Evolutionary conservation across 2,113 vertebrate genomes (phyloP).

Genomic region (Anoplopoma fimbria): DNA sequence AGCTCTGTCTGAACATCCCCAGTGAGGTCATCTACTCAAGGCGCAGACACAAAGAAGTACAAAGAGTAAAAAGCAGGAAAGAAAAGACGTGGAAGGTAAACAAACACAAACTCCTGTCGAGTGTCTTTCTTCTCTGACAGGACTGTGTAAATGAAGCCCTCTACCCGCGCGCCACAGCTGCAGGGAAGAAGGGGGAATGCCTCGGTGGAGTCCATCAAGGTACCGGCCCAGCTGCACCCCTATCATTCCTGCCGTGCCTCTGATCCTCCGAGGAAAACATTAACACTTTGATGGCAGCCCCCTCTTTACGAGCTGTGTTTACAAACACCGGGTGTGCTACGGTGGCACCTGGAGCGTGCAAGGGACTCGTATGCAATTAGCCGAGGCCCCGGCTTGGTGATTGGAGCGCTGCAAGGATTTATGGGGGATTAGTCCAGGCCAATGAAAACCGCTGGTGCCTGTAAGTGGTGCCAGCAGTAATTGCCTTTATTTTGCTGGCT

Average conservation of each 20-base stretch:
- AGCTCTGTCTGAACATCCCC: slow-evolving; percentile 25
- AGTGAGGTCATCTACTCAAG: slow-evolving; percentile 68
- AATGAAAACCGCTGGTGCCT: slow-evolving; percentile 83
- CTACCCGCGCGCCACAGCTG: slow-evolving; percentile 59
- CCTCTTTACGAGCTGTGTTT: slow-evolving; percentile 78
- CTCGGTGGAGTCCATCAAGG: slow-evolving; percentile 61
- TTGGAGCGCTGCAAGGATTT: slow-evolving; percentile 77
- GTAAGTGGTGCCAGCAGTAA: slow-evolving; percentile 81
- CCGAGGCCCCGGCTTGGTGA: slow-evolving; percentile 58
- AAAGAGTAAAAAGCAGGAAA: slow-evolving; percentile 47
- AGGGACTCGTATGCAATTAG: slow-evolving; percentile 79
- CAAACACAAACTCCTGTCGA: slow-evolving; percentile 70
- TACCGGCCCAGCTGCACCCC: slow-evolving; percentile 74
- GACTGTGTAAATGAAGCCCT: slow-evolving; percentile 55
- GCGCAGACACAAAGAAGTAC: slow-evolving; percentile 52
- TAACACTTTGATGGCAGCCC: slow-evolving; percentile 76
- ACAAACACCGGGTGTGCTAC: slow-evolving; percentile 73
- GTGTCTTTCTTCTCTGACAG: slow-evolving; percentile 76
- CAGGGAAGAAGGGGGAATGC: slow-evolving; percentile 43
- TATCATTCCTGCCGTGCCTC: slow-evolving; percentile 60
- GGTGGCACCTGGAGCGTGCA: slow-evolving; percentile 78
- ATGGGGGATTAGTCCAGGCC: slow-evolving; percentile 78
- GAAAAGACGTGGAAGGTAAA: slow-evolving; percentile 59
- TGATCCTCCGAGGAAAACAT: slow-evolving; percentile 74
- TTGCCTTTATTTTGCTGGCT: slow-evolving; percentile 65